A percentile compares a stretch with the other conserved stretches of the same genome.
Evolutionary conservation across 2,888 invertebrate genomes (phyloP).

Genomic region (Coleophora deauratella): DNA sequence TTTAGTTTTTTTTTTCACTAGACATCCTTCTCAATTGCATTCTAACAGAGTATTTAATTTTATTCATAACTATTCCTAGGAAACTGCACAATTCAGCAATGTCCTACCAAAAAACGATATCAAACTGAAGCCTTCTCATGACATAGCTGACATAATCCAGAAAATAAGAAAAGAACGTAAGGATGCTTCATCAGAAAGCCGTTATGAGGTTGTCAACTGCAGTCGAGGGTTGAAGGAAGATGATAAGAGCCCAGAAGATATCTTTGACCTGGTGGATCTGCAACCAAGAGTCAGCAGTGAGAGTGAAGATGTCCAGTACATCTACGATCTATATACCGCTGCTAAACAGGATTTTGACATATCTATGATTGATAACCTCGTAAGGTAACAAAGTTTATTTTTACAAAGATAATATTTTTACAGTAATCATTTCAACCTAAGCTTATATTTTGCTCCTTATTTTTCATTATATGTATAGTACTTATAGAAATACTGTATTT

Average conservation of each 20-base stretch:
- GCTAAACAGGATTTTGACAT: slow-evolving; percentile 55
- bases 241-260: slow-evolving; percentile 20
- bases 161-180: slow-evolving; percentile 56
- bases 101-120: slow-evolving; percentile 41
- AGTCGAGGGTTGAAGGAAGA: slow-evolving; percentile 45
- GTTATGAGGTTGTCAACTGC: slow-evolving; percentile 59
- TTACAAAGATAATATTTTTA: too few species aligned
- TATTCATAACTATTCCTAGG: slow-evolving; percentile 44
- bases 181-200: slow-evolving; percentile 38
- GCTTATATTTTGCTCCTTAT: too few species aligned
- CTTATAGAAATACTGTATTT: too few species aligned
- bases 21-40: too few species aligned
- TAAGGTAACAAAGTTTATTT: slow-evolving; percentile 44
- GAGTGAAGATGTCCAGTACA: slow-evolving; percentile 40
- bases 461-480: too few species aligned
- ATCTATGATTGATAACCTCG: slow-evolving; percentile 54
- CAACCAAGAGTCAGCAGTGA: slow-evolving; percentile 33
- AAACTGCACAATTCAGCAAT: slow-evolving; percentile 41
- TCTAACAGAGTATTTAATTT: background rate
- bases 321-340: slow-evolving; percentile 59
- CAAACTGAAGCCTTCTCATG: slow-evolving; percentile 37
- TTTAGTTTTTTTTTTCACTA: background rate
- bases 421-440: too few species aligned
- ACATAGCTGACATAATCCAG: slow-evolving; percentile 47
- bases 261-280: slow-evolving; percentile 51